Evolutionary conservation across 2,113 vertebrate species (phyloP).

Genomic region (Oenanthe oenanthe): DNA sequence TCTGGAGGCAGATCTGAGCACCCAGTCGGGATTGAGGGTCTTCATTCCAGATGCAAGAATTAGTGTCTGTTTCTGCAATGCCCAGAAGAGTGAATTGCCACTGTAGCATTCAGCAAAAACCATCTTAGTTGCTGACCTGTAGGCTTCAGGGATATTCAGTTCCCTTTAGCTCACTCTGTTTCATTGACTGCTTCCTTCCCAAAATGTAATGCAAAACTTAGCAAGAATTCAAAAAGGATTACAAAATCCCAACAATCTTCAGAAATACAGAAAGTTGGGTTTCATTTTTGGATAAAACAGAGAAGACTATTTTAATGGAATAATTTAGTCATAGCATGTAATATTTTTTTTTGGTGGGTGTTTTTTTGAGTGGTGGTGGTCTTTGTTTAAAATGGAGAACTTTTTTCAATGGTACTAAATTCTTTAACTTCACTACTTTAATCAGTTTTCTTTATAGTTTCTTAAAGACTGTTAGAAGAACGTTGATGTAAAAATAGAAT

Average conservation of each 20-base stretch:
- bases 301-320: neutral
- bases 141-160: neutral
- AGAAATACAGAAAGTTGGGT: neutral
- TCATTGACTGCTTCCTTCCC: neutral
- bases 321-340: neutral
- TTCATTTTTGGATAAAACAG: neutral
- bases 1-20: neutral
- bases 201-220: neutral
- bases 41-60: neutral
- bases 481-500: neutral
- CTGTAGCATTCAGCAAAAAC: neutral
- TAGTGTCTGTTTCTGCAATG: neutral
- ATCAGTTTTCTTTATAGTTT: neutral
- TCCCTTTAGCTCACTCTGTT: neutral
- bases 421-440: neutral
- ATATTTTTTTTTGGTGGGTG: neutral
- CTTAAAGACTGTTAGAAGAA: neutral
- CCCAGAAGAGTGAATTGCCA: neutral
- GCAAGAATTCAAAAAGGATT: neutral
- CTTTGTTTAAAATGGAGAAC: neutral
- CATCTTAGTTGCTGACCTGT: neutral
- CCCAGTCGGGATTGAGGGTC: neutral
- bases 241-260: neutral
- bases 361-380: fast-evolving
- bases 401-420: neutral